Base-by-base conservation (phyloP, 2,113 vertebrate genomes). In the Cygnus buccinator region DNA sequence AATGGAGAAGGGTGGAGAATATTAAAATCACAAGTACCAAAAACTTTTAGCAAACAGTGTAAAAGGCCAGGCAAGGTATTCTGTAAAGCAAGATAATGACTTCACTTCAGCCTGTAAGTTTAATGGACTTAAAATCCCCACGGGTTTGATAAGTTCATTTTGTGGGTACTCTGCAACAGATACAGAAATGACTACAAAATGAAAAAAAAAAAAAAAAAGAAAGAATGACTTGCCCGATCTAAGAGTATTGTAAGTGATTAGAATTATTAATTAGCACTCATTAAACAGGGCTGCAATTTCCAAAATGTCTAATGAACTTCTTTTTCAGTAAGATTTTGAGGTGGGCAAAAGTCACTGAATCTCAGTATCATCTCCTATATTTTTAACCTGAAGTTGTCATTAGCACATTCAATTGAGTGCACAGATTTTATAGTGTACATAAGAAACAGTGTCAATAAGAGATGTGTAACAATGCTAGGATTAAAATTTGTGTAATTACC, bases 341-440 rank as follows among this genome's bases (percentile, higher is more conserved):
- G 55, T 19, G 13, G 19, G 9, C 6, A 87, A 26, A 89, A 90
- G n/a, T 52, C 21, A 81, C 20, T 20, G 12, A 58, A 61, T 23
- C n/a, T 59, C 41, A 54, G 0, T 31, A 43, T n/a, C 18, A 46
- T 79, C 15, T 55, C 13, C 57, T 5, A n/a, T 28, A n/a, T 31
- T 39, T 91, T 87, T 76, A 76, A 61, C 28, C 29, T 54, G 19
- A 82, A 78, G 22, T 39, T 90, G 20, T 83, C 16, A 65, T 55
- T 76, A 59, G 46, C 28, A 57, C 29, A 68, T 28, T 67, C 33
- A 82, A 57, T 46, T 37, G 72, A 76, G 13, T 23, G 58, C 7
- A 67, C 19, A 46, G 13, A 18, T 43, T 46, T 8, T 63, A 44
- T 18, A 77, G 10, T 37, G 59, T 0, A 0, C 6, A 13, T 8